Base-by-base conservation (phyloP, 1,140 invertebrate species). In the Lordiphosa collinella region DNA sequence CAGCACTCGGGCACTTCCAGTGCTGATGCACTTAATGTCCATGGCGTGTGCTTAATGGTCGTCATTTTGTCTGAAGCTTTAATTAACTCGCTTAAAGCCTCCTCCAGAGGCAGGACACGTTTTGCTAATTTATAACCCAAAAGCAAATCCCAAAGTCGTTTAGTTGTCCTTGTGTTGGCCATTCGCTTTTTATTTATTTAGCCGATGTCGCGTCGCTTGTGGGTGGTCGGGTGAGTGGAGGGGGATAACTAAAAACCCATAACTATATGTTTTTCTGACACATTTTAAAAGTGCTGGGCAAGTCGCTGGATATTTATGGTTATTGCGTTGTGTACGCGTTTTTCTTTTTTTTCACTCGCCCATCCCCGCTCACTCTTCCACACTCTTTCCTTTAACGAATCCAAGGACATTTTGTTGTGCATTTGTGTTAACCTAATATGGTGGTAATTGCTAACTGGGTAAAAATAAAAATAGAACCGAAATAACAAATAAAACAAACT, bases 221-320 rank as follows among this genome's bases (percentile, higher is more conserved):
- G 29, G 13, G 40, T 34, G 40, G 3, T 8, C 9, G 22, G 34
- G 16, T 5, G n/a, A 8, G 25, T 5, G 25, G 25, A 2, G 43
- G 12, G 22, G 61, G 65, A 32, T 59, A 59, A 75, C 72, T 75
- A 76, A 75, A 75, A 75, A 75, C 65, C 72, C 71, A 75, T 76
- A 76, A 76, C 72, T 76, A 76, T 76, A 76, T 76, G 72, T 76
- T 76, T 76, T 76, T 76, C 72, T 76, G 72, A 76, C 72, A 76
- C 72, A 76, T 76, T 76, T 76, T 76, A 65, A 76, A 76, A 76
- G 72, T 70, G 65, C 72, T 60, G 55, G 64, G 72, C 72, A 76
- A 75, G 71, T 76, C 74, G 72, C 60, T 64, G 57, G 52, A 69
- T 61, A 76, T 76, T 76, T 76, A 76, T 76, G 76, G 72, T 76